Conservation (phyloP, 2,113 vertebrate species). For the Dromas ardeola region DNA sequence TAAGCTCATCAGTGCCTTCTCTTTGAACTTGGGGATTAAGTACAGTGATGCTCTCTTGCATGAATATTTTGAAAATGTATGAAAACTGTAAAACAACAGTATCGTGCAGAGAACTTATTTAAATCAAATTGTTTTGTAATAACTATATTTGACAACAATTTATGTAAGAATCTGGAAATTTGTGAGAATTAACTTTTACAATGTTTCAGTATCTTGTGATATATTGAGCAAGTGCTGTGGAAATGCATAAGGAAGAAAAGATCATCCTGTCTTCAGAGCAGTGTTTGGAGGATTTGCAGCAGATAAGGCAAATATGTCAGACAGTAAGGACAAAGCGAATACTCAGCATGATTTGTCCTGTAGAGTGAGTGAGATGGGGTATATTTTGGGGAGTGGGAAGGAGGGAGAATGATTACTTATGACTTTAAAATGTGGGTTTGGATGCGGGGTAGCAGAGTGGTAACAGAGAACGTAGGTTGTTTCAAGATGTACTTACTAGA, state of each 20-base stretch:
- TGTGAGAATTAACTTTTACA: neutral
- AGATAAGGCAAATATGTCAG: neutral
- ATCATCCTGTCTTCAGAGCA: neutral
- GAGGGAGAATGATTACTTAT: neutral
- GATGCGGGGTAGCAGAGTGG: neutral
- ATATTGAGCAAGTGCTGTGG: neutral
- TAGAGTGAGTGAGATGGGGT: neutral
- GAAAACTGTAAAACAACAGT: neutral
- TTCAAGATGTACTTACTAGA: neutral
- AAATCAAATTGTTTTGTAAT: neutral
- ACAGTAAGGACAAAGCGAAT: neutral
- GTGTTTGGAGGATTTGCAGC: neutral
- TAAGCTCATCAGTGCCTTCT: neutral
- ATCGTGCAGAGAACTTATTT: neutral
- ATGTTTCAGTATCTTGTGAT: neutral
- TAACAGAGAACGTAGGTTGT: neutral
- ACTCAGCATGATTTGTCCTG: neutral
- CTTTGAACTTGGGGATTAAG: neutral
- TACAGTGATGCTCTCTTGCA: neutral
- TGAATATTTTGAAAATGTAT: neutral
- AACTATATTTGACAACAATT: neutral
- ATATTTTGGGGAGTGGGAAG: neutral
- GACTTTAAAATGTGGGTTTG: neutral
- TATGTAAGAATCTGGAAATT: neutral
- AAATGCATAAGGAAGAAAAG: neutral